These are phyloP conservation scores for Littorina saxatilis DNA, from an alignment of 1,140 invertebrate species.

Conservation along the genomic window DNA sequence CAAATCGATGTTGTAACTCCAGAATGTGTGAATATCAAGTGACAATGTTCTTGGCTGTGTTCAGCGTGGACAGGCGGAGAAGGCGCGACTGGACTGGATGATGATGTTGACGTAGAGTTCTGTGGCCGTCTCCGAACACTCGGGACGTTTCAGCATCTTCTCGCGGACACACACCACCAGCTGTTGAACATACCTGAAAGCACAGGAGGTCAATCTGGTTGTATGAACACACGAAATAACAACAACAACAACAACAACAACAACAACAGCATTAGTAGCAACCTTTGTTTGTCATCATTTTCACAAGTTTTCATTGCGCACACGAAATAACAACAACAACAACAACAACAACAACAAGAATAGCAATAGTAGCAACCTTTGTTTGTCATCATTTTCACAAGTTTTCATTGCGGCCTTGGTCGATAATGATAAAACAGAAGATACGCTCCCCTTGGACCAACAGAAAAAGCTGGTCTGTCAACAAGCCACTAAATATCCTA, in stretches of 20 bases:
- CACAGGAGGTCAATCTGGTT: too few relatives aligned
- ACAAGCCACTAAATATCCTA: too few relatives aligned
- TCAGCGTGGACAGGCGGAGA: conserved; percentile 8
- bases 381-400: background rate
- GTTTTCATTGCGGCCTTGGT: too few relatives aligned
- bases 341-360: background rate
- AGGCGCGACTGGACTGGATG: conserved; percentile 23
- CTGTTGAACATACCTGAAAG: conserved; percentile 16
- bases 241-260: too few relatives aligned
- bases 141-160: conserved; percentile 5
- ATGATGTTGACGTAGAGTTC: conserved; percentile 31
- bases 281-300: background rate
- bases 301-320: background rate
- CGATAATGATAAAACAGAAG: too few relatives aligned
- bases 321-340: background rate
- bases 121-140: conserved; percentile 3
- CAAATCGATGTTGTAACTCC: too few relatives aligned
- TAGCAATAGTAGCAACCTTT: background rate
- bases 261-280: background rate
- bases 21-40: background rate
- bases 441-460: too few relatives aligned
- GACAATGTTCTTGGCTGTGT: background rate
- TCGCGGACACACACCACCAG: conserved; percentile 25
- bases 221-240: too few relatives aligned
- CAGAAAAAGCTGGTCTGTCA: too few relatives aligned